Base-by-base conservation (phyloP, 2,797 vertebrate species). In the Tachyglossus aculeatus region DNA sequence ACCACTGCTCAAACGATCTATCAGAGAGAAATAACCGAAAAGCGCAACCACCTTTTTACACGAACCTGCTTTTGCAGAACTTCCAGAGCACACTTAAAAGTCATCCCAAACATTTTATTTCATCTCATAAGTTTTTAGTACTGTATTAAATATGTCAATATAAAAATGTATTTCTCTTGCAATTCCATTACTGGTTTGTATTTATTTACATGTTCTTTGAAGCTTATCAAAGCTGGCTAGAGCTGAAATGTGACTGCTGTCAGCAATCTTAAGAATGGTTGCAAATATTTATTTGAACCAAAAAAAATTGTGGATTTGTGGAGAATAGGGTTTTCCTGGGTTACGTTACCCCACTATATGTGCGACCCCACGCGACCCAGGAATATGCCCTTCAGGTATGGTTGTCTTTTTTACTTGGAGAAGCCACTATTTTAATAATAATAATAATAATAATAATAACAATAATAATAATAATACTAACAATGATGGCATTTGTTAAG, bases 221-320 rank as follows among this genome's bases (percentile, higher is more conserved):
- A n/a, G 21, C 59, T 19, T 51, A 2, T 62, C 48, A 54, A 52
- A 25, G 41, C 40, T 3, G n/a, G 37, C 39, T 22, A 54, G 1
- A 29, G 37, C 58, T 58, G 47, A 61, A 64, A 48, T 62, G 32
- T 24, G 65, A 70, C 39, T 71, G 53, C 55, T 57, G 50, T 57
- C 54, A 67, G 60, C 48, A 52, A 32, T 45, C 75, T 57, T 65
- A 65, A 73, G 27, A 48, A 22, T 55, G 45, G 22, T 52, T 79
- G 6, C 18, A 48, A 47, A 15, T 32, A n/a, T 54, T 48, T 36
- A 27, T 79, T 74, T 70, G 31, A 55, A 58, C 55, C 52, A 50
- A 55, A 50, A 22, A n/a, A n/a, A n/a, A n/a, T n/a, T n/a, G n/a
- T n/a, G n/a, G n/a, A n/a, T n/a, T n/a, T n/a, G n/a, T n/a, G n/a